Evolutionary conservation across 2,113 vertebrate genomes (phyloP).

Genomic region (Dasyornis broadbenti): DNA sequence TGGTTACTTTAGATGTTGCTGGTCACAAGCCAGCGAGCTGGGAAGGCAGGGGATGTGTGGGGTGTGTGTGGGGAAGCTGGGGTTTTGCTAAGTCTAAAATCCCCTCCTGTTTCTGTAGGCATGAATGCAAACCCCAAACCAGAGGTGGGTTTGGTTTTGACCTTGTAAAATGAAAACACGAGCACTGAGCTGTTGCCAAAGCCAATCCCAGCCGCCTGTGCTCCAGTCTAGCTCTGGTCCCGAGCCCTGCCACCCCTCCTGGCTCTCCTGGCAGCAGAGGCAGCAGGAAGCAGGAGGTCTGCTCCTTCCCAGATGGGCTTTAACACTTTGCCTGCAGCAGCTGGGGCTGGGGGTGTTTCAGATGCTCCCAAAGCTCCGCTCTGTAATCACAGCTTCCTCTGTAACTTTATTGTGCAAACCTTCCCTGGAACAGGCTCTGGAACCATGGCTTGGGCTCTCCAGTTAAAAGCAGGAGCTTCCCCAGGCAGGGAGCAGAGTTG

Average conservation of each 20-base stretch:
- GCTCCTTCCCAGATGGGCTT: constrained; percentile 13
- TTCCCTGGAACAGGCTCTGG: background rate
- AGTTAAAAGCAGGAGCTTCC: background rate
- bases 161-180: constrained; percentile 1
- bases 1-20: background rate
- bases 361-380: background rate
- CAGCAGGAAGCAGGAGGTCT: background rate
- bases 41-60: background rate
- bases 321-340: background rate
- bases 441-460: background rate
- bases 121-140: background rate
- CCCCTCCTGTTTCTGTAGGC: constrained; percentile 4
- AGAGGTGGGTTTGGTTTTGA: constrained; percentile 40
- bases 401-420: background rate
- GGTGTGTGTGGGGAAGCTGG: background rate
- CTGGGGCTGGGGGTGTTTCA: background rate
- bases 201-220: background rate
- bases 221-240: background rate
- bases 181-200: constrained; percentile 3
- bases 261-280: constrained; percentile 10
- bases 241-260: background rate
- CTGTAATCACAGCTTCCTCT: background rate
- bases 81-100: background rate
- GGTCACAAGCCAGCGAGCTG: background rate
- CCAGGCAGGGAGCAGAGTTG: background rate